Evolutionary conservation across 1,140 invertebrate species (phyloP), one percentile per base, ranked within the genome.

Genomic region (Drosophila nigrodunni): DNA sequence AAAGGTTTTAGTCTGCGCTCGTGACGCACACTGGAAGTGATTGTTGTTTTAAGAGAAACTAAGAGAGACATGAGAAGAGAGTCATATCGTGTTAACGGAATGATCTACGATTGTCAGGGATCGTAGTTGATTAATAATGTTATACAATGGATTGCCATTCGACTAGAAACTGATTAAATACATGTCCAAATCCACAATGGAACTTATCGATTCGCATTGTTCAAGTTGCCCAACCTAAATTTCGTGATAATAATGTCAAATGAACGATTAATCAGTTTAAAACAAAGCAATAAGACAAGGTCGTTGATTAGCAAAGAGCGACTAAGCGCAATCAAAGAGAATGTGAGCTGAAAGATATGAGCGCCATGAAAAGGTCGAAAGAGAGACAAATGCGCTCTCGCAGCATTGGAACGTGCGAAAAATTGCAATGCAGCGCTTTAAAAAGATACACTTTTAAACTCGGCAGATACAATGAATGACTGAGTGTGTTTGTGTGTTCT

Each of bases 201-300:
- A 77, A 77, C 72, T 66, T 83, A 75, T 80, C 85, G 59, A 50
- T 73, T 73, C 46, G 66, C 54, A 64, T 64, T 74, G 52, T 70
- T 59, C 44, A 30, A 64, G 43, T 52, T 67, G 67, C 80, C 83
- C 77, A 89, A 80, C 85, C 80, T 80, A 83, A 80, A 89, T 88
- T 89, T 77, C 85, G 85, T 77, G 80, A 88, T 70, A 83, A 89
- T 71, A 89, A 89, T 88, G 77, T 61, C 37, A 57, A 83, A 88
- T 88, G 83, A 88, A 78, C 85, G 85, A 88, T 88, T 57, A 71
- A 54, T 34, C 13, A 46, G 11, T 37, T 30, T 34, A 57, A 30
- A 77, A 34, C 54, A 71, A 70, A 57, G 13, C 69, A 62, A 55
- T 66, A 55, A 88, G 52, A 71, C 83, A 88, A 88, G 83, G 83